Conservation (phyloP, 2,113 vertebrate species). For the Diadophis punctatus region DNA sequence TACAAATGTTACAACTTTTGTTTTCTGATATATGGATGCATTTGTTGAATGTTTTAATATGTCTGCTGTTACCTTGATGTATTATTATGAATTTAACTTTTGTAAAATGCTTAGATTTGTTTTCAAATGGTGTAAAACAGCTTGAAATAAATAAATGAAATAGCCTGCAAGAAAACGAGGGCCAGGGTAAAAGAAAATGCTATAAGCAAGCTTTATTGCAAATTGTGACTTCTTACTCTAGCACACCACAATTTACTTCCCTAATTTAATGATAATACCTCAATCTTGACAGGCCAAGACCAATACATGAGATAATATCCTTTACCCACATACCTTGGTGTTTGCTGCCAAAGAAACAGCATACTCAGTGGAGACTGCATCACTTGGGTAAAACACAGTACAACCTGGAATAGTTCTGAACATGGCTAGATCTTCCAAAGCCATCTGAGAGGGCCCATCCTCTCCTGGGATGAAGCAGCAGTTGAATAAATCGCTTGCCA, state of each 20-base stretch:
- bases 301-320: neutral
- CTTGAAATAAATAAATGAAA: neutral
- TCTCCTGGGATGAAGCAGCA: constrained; percentile 68
- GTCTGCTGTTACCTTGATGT: neutral
- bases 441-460: constrained; percentile 85
- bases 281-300: neutral
- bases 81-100: neutral
- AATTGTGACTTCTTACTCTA: neutral
- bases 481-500: neutral
- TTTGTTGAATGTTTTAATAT: neutral
- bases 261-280: neutral
- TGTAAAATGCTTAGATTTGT: neutral
- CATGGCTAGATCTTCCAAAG: constrained; percentile 85
- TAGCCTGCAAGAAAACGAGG: neutral
- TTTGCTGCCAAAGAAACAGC: constrained; percentile 78
- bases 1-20: neutral
- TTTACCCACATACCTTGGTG: constrained; percentile 66
- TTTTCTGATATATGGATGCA: neutral
- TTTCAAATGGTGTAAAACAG: neutral
- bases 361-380: constrained; percentile 77
- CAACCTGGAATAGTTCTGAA: constrained; percentile 83
- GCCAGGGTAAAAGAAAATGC: neutral
- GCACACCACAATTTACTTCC: neutral
- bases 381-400: constrained; percentile 85
- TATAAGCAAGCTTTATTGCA: neutral